Percentiles rank a stretch among this genome's conserved stretches.
Conservation (phyloP, 2,113 vertebrate genomes). For the Leuciscus idus region DNA sequence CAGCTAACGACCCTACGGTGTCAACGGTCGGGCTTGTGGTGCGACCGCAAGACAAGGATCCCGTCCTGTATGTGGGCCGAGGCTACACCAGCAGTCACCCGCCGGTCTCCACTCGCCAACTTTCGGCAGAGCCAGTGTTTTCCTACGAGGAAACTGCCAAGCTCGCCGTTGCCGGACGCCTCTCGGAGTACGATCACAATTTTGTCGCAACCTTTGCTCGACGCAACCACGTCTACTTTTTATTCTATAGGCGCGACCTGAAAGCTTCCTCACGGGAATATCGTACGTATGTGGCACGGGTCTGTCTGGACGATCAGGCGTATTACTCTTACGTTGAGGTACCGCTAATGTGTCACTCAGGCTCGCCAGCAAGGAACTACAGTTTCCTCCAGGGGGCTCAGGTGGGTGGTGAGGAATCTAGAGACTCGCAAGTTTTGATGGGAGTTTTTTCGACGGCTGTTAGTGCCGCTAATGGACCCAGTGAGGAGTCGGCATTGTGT, state of each 20-base stretch:
- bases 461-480: constrained; percentile 74
- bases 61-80: constrained; percentile 90
- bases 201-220: constrained; percentile 87
- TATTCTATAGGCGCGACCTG: constrained; percentile 92
- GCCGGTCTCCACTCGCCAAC: constrained; percentile 91
- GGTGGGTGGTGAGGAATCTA: constrained; percentile 71
- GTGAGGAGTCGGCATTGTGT: constrained; percentile 87
- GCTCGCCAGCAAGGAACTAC: constrained; percentile 69
- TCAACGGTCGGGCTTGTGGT: constrained; percentile 91
- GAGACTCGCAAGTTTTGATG: constrained; percentile 81
- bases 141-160: constrained; percentile 97
- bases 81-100: constrained; percentile 95
- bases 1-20: constrained; percentile 89
- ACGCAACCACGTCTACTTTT: constrained; percentile 84
- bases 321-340: constrained; percentile 97
- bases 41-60: constrained; percentile 74
- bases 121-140: constrained; percentile 87
- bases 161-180: constrained; percentile 86
- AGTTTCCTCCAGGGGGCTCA: constrained; percentile 90
- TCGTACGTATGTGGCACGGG: constrained; percentile 87
- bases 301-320: constrained; percentile 90
- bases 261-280: constrained; percentile 87
- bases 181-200: constrained; percentile 95
- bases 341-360: constrained; percentile 82
- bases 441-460: constrained; percentile 85